phyloP scores from a whole-genome alignment of 2,888 invertebrate species.

The Hofmannophila pseudospretella region DNA sequence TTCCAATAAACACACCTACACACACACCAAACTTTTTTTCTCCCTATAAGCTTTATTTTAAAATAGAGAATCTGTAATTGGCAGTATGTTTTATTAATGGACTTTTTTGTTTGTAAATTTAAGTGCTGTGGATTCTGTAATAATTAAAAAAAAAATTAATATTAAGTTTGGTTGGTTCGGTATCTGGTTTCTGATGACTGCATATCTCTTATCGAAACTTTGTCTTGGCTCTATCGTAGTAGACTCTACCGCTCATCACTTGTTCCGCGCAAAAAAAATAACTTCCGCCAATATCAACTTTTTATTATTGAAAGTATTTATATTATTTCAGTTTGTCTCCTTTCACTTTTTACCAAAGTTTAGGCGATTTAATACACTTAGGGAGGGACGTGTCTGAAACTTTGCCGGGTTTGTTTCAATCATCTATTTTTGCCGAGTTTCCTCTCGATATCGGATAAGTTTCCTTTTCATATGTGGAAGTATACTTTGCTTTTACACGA shows the following conservation, averaged over 20 bases:
- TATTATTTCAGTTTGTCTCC: slow-evolving; percentile 69
- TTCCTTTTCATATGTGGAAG: slow-evolving; percentile 37
- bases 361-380: slow-evolving; percentile 72
- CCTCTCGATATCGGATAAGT: slow-evolving; percentile 40
- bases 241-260: slow-evolving; percentile 10
- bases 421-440: slow-evolving; percentile 49
- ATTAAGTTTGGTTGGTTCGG: too few relatives aligned
- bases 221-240: too few relatives aligned
- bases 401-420: slow-evolving; percentile 65
- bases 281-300: slow-evolving; percentile 57
- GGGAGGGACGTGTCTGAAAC: slow-evolving; percentile 51
- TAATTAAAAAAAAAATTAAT: too few relatives aligned
- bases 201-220: too few relatives aligned
- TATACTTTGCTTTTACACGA: slow-evolving; percentile 27
- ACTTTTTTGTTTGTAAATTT: too few relatives aligned
- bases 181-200: too few relatives aligned
- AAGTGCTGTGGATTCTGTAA: too few relatives aligned
- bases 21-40: too few relatives aligned
- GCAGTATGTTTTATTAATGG: too few relatives aligned
- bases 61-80: too few relatives aligned
- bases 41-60: too few relatives aligned
- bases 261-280: slow-evolving; percentile 28
- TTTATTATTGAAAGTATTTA: slow-evolving; percentile 75
- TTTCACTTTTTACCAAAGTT: slow-evolving; percentile 60
- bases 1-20: too few relatives aligned